Evolutionary conservation across 2,797 vertebrate species (phyloP).

Genomic region (Micropoecilia bifurca): DNA sequence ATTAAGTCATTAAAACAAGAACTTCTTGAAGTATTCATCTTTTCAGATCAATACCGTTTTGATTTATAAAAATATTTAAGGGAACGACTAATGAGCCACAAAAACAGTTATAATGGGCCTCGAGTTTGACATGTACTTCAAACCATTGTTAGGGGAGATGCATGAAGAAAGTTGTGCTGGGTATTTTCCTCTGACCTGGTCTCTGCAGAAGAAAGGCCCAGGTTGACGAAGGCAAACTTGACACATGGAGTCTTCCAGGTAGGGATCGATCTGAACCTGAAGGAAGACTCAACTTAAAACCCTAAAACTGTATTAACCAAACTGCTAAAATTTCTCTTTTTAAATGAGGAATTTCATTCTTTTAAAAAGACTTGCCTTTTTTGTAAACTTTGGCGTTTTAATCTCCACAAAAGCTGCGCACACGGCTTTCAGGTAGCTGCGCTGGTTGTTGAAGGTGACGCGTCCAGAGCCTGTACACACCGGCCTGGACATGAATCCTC

Average conservation of each 20-base stretch:
- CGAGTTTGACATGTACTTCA: too few relatives aligned
- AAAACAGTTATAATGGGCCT: too few relatives aligned
- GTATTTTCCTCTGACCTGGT: conserved; percentile 87
- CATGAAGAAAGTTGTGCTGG: background rate
- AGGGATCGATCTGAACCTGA: conserved; percentile 98
- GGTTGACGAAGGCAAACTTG: conserved; percentile 94
- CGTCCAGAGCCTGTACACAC: conserved; percentile 90
- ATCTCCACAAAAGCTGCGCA: conserved; percentile 97
- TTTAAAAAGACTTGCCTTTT: conserved; percentile 85
- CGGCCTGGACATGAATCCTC: background rate
- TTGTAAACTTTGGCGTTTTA: conserved; percentile 99
- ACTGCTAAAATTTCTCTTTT: background rate
- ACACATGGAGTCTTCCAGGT: conserved; percentile 97
- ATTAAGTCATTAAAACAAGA: too few relatives aligned
- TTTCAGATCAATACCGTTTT: too few relatives aligned
- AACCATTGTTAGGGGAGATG: background rate
- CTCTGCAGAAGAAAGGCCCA: conserved; percentile 98
- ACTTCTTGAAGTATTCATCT: too few relatives aligned
- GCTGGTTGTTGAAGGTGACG: conserved; percentile 98
- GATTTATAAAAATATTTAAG: too few relatives aligned
- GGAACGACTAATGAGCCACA: too few relatives aligned
- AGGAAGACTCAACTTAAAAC: background rate
- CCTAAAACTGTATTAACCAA: background rate
- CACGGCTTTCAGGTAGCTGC: conserved; percentile 97
- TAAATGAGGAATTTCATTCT: too few relatives aligned